Base-by-base conservation (phyloP, 2,797 vertebrate species). In the Hyperoplus immaculatus region DNA sequence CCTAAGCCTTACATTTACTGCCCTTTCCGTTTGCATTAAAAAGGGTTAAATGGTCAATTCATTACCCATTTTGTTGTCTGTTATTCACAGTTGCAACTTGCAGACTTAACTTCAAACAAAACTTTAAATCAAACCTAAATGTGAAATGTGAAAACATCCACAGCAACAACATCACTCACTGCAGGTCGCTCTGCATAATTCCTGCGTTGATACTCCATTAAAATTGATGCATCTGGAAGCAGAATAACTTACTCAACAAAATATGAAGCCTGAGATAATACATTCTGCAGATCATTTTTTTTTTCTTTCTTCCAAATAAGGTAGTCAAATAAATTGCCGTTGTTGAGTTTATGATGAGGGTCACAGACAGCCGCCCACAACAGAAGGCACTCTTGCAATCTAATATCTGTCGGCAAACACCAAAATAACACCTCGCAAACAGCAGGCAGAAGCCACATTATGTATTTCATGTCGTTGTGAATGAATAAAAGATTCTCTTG, bases 291-390 rank as follows among this genome's bases (percentile, higher is more conserved):
- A 59, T 42, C 71, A 79, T 63, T 29, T 29, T 29, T 29, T 3
- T 29, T 29, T 29, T 29, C 29, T 29, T 29, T 29, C 49, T 64
- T 46, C 45, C 36, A 71, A 81, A 85, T 71, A 41, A 85, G 70
- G 55, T 53, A 53, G 56, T 51, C 38, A n/a, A 68, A 83, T 74
- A 72, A 87, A 85, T 72, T 75, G 69, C 59, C 38, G 42, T 4
- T 36, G 41, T 71, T 29, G 71, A 72, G 45, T 77, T 85, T 75
- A 71, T 64, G 70, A 83, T 72, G 53, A 42, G 63, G 82, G 71
- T 87, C 74, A 61, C 57, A 68, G 51, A 81, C 65, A 76, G 71
- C 63, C 72, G 29, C 72, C 68, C 74, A 82, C 79, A 60, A 57
- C 69, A 75, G 39, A 53, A 42, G 53, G 14, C 60, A 18, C 29